Percentiles rank a stretch among this genome's conserved stretches.
Evolutionary conservation across 2,113 vertebrate genomes (phyloP).

Genomic region (Chunga burmeisteri): DNA sequence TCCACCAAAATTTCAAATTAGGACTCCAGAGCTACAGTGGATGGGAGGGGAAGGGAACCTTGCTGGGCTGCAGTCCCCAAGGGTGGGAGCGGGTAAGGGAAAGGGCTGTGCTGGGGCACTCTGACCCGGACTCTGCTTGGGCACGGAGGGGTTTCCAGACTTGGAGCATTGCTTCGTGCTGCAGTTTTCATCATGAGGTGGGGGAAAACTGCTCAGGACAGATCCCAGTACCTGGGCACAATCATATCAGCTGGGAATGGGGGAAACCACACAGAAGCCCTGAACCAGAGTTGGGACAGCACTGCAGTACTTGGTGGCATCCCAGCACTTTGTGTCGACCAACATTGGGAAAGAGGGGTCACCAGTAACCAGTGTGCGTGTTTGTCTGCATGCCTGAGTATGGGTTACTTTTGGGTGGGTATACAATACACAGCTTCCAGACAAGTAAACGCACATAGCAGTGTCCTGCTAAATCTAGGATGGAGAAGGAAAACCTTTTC

Average conservation of each 20-base stretch:
- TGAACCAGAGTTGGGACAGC: not conserved
- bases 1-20: not conserved
- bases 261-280: not conserved
- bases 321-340: not conserved
- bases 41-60: not conserved
- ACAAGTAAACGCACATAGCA: not conserved
- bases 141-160: not conserved
- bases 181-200: accelerated
- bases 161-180: accelerated
- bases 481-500: not conserved
- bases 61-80: not conserved
- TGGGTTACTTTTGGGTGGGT: not conserved
- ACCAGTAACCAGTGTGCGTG: not conserved
- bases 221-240: accelerated
- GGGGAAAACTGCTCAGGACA: not conserved
- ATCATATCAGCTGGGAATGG: not conserved
- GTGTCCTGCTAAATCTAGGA: not conserved
- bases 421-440: not conserved
- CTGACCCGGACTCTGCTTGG: not conserved
- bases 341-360: not conserved
- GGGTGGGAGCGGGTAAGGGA: not conserved
- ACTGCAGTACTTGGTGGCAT: not conserved
- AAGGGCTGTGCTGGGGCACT: not conserved
- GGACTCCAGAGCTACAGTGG: not conserved
- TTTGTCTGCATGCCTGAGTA: not conserved